A percentile compares a stretch with the other conserved stretches of the same genome.
Conservation (phyloP, 37 sponge, comb jelly and placozoan genomes). For the Spongilla lacustris region DNA sequence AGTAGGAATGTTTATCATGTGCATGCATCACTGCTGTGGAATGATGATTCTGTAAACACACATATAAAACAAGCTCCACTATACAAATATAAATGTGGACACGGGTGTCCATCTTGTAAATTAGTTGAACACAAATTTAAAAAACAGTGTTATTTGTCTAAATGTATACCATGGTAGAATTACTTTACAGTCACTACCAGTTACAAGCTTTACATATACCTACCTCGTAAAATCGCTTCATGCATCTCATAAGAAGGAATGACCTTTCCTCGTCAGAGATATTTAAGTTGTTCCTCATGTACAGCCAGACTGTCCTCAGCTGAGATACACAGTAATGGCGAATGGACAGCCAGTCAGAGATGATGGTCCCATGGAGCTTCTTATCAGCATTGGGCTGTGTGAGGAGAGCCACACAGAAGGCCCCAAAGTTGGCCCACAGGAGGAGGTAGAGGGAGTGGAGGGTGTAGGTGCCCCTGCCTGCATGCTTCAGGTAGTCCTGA, state of each 20-base stretch:
- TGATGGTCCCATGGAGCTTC: conserved; percentile 65
- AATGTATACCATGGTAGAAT: too few relatives aligned
- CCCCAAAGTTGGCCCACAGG: conserved; percentile 84
- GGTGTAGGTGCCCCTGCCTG: conserved; percentile 76
- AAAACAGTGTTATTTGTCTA: too few relatives aligned
- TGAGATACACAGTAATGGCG: conserved; percentile 89
- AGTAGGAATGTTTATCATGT: too few relatives aligned
- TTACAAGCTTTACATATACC: not conserved
- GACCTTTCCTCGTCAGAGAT: conserved; percentile 86
- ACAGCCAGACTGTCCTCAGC: conserved; percentile 80
- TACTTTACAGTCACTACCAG: too few relatives aligned
- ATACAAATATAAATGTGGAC: too few relatives aligned
- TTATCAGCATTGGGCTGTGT: conserved; percentile 67
- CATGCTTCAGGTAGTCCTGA: conserved; percentile 79
- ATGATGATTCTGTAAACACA: too few relatives aligned
- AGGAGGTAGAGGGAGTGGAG: conserved; percentile 91
- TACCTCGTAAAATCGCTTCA: conserved; percentile 64
- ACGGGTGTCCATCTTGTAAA: too few relatives aligned
- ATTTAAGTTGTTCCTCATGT: conserved; percentile 73
- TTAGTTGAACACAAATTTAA: too few relatives aligned
- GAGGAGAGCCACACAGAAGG: conserved; percentile 76
- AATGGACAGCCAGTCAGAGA: conserved; percentile 89
- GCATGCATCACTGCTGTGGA: too few relatives aligned
- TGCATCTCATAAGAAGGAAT: conserved; percentile 58
- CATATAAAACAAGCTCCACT: too few relatives aligned